These are phyloP conservation scores for Empidonax traillii DNA, from an alignment of 2,113 vertebrate species.

Conservation along the genomic window DNA sequence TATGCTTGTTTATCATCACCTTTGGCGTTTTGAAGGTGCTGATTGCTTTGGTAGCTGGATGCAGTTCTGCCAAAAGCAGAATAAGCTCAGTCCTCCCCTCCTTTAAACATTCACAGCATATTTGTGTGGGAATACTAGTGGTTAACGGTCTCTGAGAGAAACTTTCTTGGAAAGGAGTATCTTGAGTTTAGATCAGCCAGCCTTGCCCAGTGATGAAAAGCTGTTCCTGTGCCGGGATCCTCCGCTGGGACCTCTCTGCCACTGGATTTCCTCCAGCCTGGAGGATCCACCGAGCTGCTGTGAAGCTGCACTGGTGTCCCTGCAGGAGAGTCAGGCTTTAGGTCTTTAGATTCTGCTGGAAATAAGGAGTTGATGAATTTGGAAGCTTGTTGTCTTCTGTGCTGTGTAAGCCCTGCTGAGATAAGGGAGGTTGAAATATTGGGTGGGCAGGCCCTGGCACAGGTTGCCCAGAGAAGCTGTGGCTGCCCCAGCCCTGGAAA, in stretches of 20 bases:
- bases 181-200: neutral
- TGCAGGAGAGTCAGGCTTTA: neutral
- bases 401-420: neutral
- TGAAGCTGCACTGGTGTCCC: neutral
- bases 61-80: neutral
- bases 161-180: neutral
- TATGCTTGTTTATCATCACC: neutral
- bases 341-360: neutral
- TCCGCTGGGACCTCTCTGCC: neutral
- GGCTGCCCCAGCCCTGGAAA: neutral
- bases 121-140: neutral
- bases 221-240: conserved; percentile 2
- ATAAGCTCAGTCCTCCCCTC: neutral
- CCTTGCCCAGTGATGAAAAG: neutral
- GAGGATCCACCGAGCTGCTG: neutral
- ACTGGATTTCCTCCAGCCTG: neutral
- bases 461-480: neutral
- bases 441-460: neutral
- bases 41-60: neutral
- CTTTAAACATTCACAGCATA: neutral
- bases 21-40: neutral
- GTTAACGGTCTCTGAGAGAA: neutral
- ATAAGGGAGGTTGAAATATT: neutral
- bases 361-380: neutral
- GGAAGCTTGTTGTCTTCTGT: neutral